Base-by-base conservation (phyloP, 2,113 vertebrate genomes). In the Xenopus tropicalis region DNA sequence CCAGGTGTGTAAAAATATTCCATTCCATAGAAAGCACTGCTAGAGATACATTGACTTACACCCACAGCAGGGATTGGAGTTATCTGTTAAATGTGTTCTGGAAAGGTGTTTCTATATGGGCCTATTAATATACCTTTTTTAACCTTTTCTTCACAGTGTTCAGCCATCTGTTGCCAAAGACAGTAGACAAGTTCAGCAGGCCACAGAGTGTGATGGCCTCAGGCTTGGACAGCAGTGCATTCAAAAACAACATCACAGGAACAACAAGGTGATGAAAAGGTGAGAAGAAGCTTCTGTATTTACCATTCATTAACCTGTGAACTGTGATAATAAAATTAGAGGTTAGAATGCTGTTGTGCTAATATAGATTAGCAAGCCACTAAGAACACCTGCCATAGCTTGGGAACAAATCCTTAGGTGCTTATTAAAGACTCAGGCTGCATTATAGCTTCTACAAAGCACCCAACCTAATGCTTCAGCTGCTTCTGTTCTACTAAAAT, bases 261-360 rank as follows among this genome's bases (percentile, higher is more conserved):
- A 78, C 80, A 87, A 52, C 80, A 87, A 52, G 62, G 89, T 89
- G 78, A 78, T 80, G 23, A 87, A 82, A 82, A 81, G 88, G 90
- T 91, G 79, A 88, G 87, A 63, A 14, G 14, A 5, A 20, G n/a
- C 14, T 37, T 65, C 11, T 20, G 14, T 65, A 19, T 44, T 65
- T 65, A 29, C 42, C 11, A 14, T 37, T 37, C 29, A 37, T 37
- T 37, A 37, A 37, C 16, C 46, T 14, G 46, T 48, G 46, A 48
- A 48, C 46, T 37, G 29, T 7, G 29, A 37, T 37, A 37, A 37
- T 37, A 48, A 48, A 17, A 48, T 13, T 48, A 48, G 16, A 48
- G 16, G 46, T 48, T 48, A 8, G 43, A 13, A 44, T 48, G 14
- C 13, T 48, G 46, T 1, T 1, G 11, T 17, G 13, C 2, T 48